Conservation (phyloP, 2,113 vertebrate species). For the Myiozetetes cayanensis region DNA sequence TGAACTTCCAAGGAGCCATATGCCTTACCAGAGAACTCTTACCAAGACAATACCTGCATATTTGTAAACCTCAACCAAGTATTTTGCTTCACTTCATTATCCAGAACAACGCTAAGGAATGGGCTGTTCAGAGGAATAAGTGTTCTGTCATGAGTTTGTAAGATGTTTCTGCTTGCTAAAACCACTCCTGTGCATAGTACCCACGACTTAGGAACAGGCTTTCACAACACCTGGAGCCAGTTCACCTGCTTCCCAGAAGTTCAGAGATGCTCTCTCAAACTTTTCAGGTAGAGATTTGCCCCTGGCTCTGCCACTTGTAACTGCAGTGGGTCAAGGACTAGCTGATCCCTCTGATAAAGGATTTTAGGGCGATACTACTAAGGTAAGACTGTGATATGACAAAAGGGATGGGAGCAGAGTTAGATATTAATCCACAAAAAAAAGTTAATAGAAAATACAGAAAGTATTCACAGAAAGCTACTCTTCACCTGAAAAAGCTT, state of each 20-base stretch:
- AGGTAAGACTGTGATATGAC: background rate
- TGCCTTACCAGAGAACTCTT: background rate
- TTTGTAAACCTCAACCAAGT: background rate
- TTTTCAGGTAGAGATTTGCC: background rate
- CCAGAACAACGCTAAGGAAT: background rate
- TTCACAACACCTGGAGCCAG: background rate
- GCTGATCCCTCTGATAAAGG: background rate
- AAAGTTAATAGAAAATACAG: background rate
- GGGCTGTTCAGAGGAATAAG: background rate
- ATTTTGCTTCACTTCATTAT: background rate
- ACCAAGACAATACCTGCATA: background rate
- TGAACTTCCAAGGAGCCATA: background rate
- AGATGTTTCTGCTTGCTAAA: background rate
- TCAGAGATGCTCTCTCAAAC: background rate
- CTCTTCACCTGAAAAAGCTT: background rate
- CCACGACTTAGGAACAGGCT: background rate
- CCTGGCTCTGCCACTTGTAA: background rate
- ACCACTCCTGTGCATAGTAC: background rate
- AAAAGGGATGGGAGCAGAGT: background rate
- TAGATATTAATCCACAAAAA: background rate
- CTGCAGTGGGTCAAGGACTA: background rate
- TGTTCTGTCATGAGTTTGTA: background rate
- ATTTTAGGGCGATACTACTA: accelerated
- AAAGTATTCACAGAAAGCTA: background rate
- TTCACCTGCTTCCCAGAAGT: background rate